Percentiles rank a stretch among this genome's conserved stretches.
Conservation (phyloP, 2,888 invertebrate genomes). For the Watsonalla cultraria region DNA sequence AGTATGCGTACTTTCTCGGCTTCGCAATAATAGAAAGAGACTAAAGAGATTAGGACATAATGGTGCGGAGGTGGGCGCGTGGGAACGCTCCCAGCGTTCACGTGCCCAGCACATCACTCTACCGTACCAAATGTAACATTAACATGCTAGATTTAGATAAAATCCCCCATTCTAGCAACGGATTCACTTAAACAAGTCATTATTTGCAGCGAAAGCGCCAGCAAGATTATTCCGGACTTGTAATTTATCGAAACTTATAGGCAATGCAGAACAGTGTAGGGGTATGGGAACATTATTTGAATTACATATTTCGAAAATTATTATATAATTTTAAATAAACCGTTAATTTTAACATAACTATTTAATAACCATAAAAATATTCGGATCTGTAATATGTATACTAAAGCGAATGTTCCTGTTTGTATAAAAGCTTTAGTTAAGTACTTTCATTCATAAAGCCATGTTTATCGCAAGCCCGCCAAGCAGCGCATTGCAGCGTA, state of each 20-base stretch:
- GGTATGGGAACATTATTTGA: too few relatives aligned
- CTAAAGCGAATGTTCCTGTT: too few relatives aligned
- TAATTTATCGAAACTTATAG: constrained; percentile 17
- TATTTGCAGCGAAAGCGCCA: constrained; percentile 35
- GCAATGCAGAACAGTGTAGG: too few relatives aligned
- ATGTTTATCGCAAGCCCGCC: constrained; percentile 44
- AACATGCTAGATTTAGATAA: constrained; percentile 71
- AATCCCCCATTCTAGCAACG: constrained; percentile 27
- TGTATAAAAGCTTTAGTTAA: background rate
- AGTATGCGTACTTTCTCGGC: constrained; percentile 69
- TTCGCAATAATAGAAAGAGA: constrained; percentile 73
- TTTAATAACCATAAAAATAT: too few relatives aligned
- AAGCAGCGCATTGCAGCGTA: constrained; percentile 28
- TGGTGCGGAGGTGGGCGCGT: constrained; percentile 76
- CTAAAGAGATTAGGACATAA: constrained; percentile 76
- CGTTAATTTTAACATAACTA: too few relatives aligned
- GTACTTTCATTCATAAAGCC: constrained; percentile 57
- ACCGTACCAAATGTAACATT: constrained; percentile 70
- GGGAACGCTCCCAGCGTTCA: constrained; percentile 78
- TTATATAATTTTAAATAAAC: too few relatives aligned
- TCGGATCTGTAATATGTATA: too few relatives aligned
- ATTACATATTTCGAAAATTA: too few relatives aligned
- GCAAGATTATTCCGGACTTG: constrained; percentile 9
- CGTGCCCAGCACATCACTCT: constrained; percentile 64
- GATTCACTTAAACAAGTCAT: constrained; percentile 41